A percentile compares a stretch with the other conserved stretches of the same genome.
Conservation (phyloP, 2,797 vertebrate species). For the Uromys caudimaculatus region DNA sequence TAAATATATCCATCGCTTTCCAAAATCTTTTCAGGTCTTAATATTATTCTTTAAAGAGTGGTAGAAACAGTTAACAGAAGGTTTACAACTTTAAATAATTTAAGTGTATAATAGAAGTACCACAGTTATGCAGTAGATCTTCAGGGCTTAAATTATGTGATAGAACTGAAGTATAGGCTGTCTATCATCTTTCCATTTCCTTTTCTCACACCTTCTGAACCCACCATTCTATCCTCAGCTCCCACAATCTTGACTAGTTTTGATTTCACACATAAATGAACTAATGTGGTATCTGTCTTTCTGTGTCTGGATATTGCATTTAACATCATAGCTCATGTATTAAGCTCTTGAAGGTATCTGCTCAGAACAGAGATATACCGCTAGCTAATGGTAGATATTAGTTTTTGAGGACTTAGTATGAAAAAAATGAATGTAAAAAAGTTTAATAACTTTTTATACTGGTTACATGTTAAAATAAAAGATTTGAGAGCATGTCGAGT, state of each 20-base stretch:
- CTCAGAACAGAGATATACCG: not conserved
- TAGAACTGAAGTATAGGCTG: not conserved
- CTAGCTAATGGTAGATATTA: not conserved
- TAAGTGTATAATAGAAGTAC: not conserved
- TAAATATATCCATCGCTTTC: not conserved
- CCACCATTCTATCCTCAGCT: not conserved
- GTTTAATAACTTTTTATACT: not conserved
- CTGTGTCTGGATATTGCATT: not conserved
- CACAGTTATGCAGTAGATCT: not conserved
- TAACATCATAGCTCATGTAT: not conserved
- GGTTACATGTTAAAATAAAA: not conserved
- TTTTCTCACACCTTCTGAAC: not conserved
- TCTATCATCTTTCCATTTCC: not conserved
- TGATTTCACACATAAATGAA: not conserved
- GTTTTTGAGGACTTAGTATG: not conserved
- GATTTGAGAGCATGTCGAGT: too few relatives aligned
- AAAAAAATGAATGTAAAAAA: not conserved
- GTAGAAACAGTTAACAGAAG: not conserved
- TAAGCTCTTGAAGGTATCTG: not conserved
- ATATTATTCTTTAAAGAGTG: not conserved
- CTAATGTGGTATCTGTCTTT: not conserved
- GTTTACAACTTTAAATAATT: not conserved
- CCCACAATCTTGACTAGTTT: not conserved
- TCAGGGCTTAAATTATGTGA: not conserved
- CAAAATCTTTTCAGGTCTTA: not conserved